Base-by-base conservation (phyloP, 1,140 invertebrate genomes). In the Sesamia nonagrioides region DNA sequence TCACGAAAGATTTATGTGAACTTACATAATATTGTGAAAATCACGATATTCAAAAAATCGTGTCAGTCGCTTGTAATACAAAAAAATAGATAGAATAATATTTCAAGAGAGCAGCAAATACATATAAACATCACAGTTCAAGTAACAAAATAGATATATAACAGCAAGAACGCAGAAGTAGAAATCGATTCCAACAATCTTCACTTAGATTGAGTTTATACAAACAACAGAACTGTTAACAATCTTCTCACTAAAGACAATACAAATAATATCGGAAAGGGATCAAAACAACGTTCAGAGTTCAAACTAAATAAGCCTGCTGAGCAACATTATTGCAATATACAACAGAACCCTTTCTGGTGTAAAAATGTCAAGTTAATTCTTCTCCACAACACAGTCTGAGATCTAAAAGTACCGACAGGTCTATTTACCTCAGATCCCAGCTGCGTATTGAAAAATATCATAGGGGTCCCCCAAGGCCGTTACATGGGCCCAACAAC, bases 401-500 rank as follows among this genome's bases (percentile, higher is more conserved):
- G 40, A 61, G 45, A 15, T 63, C 45, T 75, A 35, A 15, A 63
- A 27, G 18, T 42, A 45, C 21, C n/a, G 58, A 61, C 73, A 75
- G 42, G 58, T 61, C 42, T 75, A 75, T 75, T 75, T 75, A 63
- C 58, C 45, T 75, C 17, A 52, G 56, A 35, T 21, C 56, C 63
- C 56, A 63, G 56, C 27, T 40, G 58, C 42, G 73, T 61, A 61
- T 75, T 48, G 73, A 61, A 75, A 72, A 40, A 58, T 73, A 75
- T 18, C 42, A 63, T 50, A 74, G 35, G 13, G 18, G 33, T 42
- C 40, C 73, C 42, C 40, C 21, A 35, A 60, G 58, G 73, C 50
- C 45, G 15, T 42, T 42, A 35, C 35, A 45, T 33, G 54, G 72
- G 18, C 71, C 61, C 61, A 66, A 40, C 71, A 45, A 74, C 54